A percentile compares a stretch with the other conserved stretches of the same genome.
These are phyloP conservation scores for Triops longicaudatus DNA, from an alignment of 1,140 invertebrate genomes.

Conservation along the genomic window DNA sequence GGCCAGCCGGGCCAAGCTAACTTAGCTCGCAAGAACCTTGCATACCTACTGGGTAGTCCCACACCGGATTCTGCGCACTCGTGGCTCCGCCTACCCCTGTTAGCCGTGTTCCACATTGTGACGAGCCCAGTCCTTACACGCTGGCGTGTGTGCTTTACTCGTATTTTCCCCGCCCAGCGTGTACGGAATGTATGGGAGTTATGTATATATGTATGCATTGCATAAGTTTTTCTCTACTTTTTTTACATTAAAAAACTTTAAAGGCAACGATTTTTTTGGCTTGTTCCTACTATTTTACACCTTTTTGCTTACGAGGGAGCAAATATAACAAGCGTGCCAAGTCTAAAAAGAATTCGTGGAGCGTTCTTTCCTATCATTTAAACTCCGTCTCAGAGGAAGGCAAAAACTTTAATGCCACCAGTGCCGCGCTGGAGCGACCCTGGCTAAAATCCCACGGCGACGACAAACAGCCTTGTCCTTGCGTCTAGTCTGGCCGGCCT, in stretches of 20 bases:
- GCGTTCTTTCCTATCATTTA: background rate
- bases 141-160: background rate
- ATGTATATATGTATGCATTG: no score
- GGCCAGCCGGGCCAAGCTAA: background rate
- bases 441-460: constrained; percentile 6
- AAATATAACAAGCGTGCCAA: background rate
- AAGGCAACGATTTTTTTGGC: background rate
- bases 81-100: background rate
- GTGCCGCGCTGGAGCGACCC: background rate
- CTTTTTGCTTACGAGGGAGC: background rate
- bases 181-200: background rate
- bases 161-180: background rate
- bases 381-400: background rate
- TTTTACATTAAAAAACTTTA: background rate
- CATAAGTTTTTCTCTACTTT: background rate
- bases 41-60: background rate
- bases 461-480: constrained; percentile 14
- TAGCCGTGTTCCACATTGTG: background rate
- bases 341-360: background rate
- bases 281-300: background rate
- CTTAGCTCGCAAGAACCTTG: background rate
- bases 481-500: background rate
- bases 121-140: background rate
- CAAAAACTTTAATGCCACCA: background rate
- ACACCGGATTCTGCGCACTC: background rate